Percentiles rank a stretch among this genome's conserved stretches.
phyloP scores from a whole-genome alignment of 2,888 invertebrate species.

The Ochropleura plecta region DNA sequence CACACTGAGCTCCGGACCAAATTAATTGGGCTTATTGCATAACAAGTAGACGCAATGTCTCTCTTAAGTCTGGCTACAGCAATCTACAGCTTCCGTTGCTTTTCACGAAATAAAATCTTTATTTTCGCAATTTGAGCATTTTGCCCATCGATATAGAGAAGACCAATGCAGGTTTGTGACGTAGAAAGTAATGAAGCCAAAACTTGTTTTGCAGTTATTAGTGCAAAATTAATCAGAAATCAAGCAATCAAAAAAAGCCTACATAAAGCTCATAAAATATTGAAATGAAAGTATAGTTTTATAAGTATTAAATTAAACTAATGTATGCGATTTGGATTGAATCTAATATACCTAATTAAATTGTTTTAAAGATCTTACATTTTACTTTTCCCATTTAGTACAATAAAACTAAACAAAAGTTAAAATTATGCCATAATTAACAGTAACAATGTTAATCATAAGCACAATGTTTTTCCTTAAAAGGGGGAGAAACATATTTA shows the following conservation, averaged over 20 bases:
- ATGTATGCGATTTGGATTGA: not conserved
- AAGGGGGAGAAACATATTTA: constrained; percentile 32
- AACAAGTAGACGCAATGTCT: not conserved
- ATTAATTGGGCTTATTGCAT: not conserved
- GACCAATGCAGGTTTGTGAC: not conserved
- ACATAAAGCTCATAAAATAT: not conserved
- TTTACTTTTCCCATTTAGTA: not conserved
- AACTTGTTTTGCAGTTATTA: not conserved
- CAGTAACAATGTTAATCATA: constrained; percentile 25
- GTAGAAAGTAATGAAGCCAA: not conserved
- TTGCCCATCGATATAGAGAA: not conserved
- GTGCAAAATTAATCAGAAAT: too few species aligned
- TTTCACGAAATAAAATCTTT: not conserved
- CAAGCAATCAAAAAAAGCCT: not conserved
- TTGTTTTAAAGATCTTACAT: not conserved
- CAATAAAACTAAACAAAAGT: not conserved
- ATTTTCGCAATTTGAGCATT: not conserved
- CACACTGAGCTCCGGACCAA: not conserved
- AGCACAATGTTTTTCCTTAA: constrained; percentile 16
- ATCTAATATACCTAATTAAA: not conserved
- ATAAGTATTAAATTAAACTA: not conserved
- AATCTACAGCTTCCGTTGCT: not conserved
- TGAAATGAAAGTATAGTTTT: not conserved
- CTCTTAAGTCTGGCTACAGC: not conserved
- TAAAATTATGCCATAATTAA: constrained; percentile 26